Base-by-base conservation (phyloP, 2,113 vertebrate species). In the Piaya cayana region DNA sequence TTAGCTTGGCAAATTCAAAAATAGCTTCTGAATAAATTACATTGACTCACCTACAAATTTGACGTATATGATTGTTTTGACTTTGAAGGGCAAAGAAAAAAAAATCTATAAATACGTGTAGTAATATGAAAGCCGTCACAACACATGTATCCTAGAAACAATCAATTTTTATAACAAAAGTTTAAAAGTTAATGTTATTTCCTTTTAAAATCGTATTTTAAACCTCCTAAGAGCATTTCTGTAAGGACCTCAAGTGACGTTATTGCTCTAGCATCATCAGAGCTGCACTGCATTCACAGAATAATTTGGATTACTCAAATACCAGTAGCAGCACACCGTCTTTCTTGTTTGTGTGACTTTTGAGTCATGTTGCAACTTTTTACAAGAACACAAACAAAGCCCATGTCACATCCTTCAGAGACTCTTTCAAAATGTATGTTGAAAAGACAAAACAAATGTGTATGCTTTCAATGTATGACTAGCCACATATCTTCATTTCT, bases 31-130 rank as follows among this genome's bases (percentile, higher is more conserved):
- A 83, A 80, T 69, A 90, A 85, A 90, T 30, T 86, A 45, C 55
- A 94, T 29, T 49, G 75, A 80, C 55, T 88, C 55, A 80, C 88
- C 79, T 82, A 95, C 58, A 90, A 91, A 90, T 68, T 53, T 90
- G 93, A 89, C 84, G 71, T 82, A 72, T 11, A 80, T 47, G 39
- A 59, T 62, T 90, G 42, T 53, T 95, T 81, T 37, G 45, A 87
- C 53, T 75, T 84, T 36, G 49, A 95, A 79, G 53, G 52, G 30
- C 3, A 77, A 68, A 62, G 45, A 56, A 37, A 63, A 11, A 23
- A 25, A 26, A 29, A 22, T 6, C 39, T 69, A 30, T 72, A 69
- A 80, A 49, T 55, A 78, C 25, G 85, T 27, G 49, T 25, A 72
- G 39, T 23, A 90, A 76, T 34, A 68, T 2, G 9, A 64, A 91